Evolutionary conservation across 1,140 invertebrate genomes (phyloP).

Genomic region (Cryptotermes secundus): DNA sequence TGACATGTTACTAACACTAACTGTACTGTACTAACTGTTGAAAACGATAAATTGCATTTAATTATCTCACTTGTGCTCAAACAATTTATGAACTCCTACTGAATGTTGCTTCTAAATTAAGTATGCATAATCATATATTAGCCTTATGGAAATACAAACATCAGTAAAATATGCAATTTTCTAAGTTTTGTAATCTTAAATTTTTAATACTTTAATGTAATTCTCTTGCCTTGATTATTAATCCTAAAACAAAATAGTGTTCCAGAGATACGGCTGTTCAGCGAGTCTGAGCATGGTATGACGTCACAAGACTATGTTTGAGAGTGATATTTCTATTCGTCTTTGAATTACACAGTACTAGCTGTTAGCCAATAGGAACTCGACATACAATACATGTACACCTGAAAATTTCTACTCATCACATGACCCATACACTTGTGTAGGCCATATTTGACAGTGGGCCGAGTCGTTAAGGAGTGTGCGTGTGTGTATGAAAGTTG

Average conservation of each 20-base stretch:
- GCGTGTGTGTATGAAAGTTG: slow-evolving; percentile 64
- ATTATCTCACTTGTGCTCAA: no score
- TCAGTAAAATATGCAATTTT: neutral
- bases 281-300: slow-evolving; percentile 27
- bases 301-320: slow-evolving; percentile 40
- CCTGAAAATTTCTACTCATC: slow-evolving; percentile 51
- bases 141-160: no score
- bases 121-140: no score
- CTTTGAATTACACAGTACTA: neutral
- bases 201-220: neutral
- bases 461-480: slow-evolving; percentile 49
- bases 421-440: slow-evolving; percentile 63
- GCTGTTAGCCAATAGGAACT: slow-evolving; percentile 41
- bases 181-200: neutral
- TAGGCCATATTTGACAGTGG: slow-evolving; percentile 74
- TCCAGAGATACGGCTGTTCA: neutral
- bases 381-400: slow-evolving; percentile 31
- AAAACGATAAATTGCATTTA: no score
- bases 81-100: no score
- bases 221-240: neutral
- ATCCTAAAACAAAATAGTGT: neutral
- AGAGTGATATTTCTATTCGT: slow-evolving; percentile 42
- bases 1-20: neutral
- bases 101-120: no score
- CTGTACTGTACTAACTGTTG: no score